Evolutionary conservation across 2,113 vertebrate species (phyloP).

Genomic region (Clupea harengus): DNA sequence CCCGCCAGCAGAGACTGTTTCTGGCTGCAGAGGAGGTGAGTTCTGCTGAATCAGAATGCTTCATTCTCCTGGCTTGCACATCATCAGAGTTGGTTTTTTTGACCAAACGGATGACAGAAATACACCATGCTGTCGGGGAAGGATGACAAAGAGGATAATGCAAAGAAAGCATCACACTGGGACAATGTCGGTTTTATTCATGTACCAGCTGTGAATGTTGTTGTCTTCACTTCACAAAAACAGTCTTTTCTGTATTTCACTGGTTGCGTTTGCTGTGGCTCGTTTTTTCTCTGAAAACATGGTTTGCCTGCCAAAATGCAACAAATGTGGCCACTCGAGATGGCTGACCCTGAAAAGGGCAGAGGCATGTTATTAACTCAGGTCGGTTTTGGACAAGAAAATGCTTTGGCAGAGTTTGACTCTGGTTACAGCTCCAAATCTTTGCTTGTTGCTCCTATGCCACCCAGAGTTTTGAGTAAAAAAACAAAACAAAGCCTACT

Average conservation of each 20-base stretch:
- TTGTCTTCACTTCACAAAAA: neutral
- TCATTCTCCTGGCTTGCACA: neutral
- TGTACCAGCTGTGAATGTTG: neutral
- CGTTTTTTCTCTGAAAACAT: neutral
- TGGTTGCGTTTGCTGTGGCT: neutral
- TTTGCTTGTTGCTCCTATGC: neutral
- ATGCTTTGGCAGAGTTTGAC: neutral
- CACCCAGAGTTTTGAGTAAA: neutral
- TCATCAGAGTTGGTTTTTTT: constrained; percentile 4
- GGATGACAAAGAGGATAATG: constrained; percentile 1
- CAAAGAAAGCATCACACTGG: neutral
- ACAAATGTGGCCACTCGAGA: constrained; percentile 10
- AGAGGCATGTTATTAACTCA: constrained; percentile 13
- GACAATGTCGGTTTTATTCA: neutral
- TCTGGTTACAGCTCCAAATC: neutral
- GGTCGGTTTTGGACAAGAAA: neutral
- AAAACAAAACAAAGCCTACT: neutral
- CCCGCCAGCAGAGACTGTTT: neutral
- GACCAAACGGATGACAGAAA: neutral
- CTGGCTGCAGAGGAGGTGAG: neutral
- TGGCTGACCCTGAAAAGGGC: constrained; percentile 4
- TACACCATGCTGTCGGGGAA: neutral
- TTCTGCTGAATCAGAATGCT: neutral
- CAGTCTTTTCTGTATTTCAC: neutral
- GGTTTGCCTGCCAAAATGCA: neutral